Conservation (phyloP, 2,888 invertebrate species). For the Macrosiphum euphorbiae region DNA sequence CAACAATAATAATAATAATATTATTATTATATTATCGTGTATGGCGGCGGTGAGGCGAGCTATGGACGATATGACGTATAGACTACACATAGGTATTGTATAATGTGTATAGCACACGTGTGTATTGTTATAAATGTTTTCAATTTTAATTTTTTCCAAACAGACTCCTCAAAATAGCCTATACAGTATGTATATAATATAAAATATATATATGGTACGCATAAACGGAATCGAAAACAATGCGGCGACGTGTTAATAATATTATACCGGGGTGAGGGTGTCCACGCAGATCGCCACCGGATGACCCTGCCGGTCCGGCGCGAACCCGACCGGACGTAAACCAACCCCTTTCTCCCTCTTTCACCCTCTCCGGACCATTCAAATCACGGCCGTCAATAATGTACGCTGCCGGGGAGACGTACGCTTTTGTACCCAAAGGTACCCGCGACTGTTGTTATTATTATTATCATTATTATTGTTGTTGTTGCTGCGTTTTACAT, state of each 20-base stretch:
- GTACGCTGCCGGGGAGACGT: background rate
- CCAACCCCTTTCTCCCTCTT: background rate
- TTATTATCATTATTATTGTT: background rate
- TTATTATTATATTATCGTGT: background rate
- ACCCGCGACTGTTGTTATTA: background rate
- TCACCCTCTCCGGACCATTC: background rate
- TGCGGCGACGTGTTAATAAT: background rate
- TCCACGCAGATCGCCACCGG: background rate
- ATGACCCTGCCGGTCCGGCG: background rate
- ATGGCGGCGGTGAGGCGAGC: background rate
- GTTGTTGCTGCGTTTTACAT: background rate
- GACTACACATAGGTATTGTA: background rate
- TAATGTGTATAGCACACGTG: background rate
- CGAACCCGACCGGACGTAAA: slow-evolving; percentile 38
- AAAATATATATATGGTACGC: background rate
- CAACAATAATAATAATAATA: background rate
- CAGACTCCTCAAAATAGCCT: background rate
- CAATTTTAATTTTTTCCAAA: background rate
- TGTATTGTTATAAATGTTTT: background rate
- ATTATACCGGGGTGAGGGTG: background rate
- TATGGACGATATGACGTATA: background rate
- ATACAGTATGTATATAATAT: background rate
- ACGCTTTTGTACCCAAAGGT: slow-evolving; percentile 9
- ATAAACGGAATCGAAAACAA: background rate
- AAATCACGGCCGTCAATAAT: background rate